Evolutionary conservation across 1,140 invertebrate species (phyloP).

Genomic region (Campodea augens): DNA sequence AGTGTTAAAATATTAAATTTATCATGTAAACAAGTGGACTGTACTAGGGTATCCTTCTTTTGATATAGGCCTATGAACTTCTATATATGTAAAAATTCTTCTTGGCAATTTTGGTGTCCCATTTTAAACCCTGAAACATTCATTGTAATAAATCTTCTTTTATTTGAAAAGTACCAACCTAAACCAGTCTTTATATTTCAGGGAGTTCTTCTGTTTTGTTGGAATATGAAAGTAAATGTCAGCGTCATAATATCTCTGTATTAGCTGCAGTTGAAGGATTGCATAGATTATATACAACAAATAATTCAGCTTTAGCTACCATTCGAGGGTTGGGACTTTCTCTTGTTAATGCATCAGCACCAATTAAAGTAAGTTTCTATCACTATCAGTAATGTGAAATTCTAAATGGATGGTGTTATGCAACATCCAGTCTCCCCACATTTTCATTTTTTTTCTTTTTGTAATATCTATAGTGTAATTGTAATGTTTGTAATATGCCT

Average conservation of each 20-base stretch:
- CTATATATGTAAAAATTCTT: background rate
- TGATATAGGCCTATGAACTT: background rate
- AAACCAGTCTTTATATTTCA: conserved; percentile 17
- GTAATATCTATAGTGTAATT: too few species aligned
- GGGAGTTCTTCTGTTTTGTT: conserved; percentile 44
- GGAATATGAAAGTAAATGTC: conserved; percentile 66
- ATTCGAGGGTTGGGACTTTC: too few species aligned
- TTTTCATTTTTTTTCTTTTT: too few species aligned
- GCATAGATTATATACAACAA: conserved; percentile 61
- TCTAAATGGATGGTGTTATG: too few species aligned
- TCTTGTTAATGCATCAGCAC: too few species aligned
- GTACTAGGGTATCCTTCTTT: background rate
- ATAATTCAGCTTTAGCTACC: too few species aligned
- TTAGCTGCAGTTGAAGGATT: conserved; percentile 73
- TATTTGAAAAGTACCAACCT: conserved; percentile 3
- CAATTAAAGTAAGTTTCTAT: too few species aligned
- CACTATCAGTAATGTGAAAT: too few species aligned
- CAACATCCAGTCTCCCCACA: too few species aligned
- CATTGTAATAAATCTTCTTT: background rate
- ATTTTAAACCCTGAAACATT: conserved; percentile 4
- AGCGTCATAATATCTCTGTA: conserved; percentile 69
- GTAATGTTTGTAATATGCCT: too few species aligned
- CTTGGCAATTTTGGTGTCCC: conserved; percentile 6
- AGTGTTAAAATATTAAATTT: background rate
- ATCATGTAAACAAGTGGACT: background rate